Conservation (phyloP, 2,113 vertebrate species). For the Conger conger region DNA sequence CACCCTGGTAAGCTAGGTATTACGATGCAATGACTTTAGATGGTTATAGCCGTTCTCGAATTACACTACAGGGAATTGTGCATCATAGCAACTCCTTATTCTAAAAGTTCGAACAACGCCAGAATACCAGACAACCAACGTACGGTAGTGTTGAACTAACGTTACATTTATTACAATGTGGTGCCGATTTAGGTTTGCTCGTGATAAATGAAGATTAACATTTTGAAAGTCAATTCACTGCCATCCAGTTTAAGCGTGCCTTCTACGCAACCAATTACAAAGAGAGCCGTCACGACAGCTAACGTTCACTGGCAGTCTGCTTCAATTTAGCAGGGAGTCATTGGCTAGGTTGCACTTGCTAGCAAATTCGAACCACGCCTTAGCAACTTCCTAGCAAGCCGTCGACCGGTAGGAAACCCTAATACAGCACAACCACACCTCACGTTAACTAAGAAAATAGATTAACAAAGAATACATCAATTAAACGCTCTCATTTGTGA, state of each 20-base stretch:
- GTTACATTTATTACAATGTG: too few species aligned
- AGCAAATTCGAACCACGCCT: slow-evolving; percentile 6
- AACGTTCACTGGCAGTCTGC: not conserved
- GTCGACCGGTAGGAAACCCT: not conserved
- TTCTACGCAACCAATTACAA: not conserved
- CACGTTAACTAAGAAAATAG: not conserved
- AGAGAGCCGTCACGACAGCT: not conserved
- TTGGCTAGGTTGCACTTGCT: not conserved
- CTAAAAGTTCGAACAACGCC: not conserved
- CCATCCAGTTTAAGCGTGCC: not conserved
- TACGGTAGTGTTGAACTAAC: too few species aligned
- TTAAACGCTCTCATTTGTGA: not conserved
- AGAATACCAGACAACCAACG: too few species aligned
- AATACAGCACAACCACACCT: not conserved
- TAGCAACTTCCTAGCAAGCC: not conserved
- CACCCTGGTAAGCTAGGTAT: not conserved
- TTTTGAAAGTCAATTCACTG: too few species aligned
- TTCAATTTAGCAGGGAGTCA: not conserved
- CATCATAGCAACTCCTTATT: not conserved
- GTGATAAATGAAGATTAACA: too few species aligned
- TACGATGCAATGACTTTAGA: not conserved
- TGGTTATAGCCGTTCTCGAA: not conserved
- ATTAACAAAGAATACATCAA: not conserved
- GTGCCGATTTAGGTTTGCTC: too few species aligned
- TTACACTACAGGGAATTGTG: too few species aligned